Evolutionary conservation across 1,140 invertebrate genomes (phyloP), one percentile per base, ranked within the genome.

Genomic region (Drosophila arawakana): DNA sequence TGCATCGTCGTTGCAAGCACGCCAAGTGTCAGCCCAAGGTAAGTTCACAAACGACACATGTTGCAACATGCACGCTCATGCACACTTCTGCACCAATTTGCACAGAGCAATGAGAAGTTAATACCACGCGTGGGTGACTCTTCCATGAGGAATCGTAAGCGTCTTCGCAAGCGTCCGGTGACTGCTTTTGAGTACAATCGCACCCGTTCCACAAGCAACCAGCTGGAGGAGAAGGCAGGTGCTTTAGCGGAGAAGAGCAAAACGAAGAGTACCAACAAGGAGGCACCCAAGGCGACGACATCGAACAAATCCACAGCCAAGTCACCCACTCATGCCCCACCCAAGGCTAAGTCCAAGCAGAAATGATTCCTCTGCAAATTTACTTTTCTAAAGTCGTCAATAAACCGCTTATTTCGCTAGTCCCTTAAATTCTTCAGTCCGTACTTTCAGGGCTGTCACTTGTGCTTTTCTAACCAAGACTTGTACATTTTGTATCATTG

Each of bases 161-260:
- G 55, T 30, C 15, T 55, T 2, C 71, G 61, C 18, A 76, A 78
- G 49, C 76, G 76, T 25, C 67, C 52, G 1, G 68, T 78, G 5
- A 76, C 76, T 18, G 76, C 76, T 7, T 76, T 78, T 37, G 68
- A 75, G 0, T 75, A 41, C 60, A 75, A 65, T 25, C 60, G 60
- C 10, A 35, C 37, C 1, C 10, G 18, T 8, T 11, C 54, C 2
- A 21, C n/a, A 30, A 18, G 1, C n/a, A 43, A 1, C 8, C 13
- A 35, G 11, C 3, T 30, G 37, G 35, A 35, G 15, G 37, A 21
- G 15, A 37, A 39, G 18, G 9, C 15, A 11, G n/a, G 11, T n/a
- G 41, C 41, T 43, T 3, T 43, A 3, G 41, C 41, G 50, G 13
- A 47, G 15, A 15, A 47, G 15, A 47, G n/a, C 15, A 54, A 54